phyloP scores from a whole-genome alignment of 1,140 invertebrate species.

The Achatina immaculata region DNA sequence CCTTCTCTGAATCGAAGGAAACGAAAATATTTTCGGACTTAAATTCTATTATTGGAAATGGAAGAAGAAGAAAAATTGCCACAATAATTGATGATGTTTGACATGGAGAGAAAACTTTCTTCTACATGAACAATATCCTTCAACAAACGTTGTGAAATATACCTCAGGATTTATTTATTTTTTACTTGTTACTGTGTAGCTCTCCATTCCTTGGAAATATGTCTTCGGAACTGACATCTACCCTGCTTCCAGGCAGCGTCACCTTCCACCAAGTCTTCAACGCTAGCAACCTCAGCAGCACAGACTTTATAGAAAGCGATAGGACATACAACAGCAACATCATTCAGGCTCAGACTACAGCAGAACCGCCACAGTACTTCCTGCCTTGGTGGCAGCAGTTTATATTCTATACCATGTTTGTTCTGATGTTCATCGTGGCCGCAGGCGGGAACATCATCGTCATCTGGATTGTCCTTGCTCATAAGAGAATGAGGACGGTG shows the following conservation, averaged over 20 bases:
- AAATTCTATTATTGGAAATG: no score
- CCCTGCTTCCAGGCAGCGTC: neutral
- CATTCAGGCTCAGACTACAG: neutral
- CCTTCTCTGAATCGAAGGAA: no score
- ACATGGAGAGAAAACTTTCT: no score
- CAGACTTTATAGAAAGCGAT: neutral
- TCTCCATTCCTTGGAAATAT: no score
- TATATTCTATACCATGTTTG: slow-evolving; percentile 74
- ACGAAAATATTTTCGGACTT: no score
- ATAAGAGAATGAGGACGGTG: slow-evolving; percentile 90
- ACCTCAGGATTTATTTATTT: no score
- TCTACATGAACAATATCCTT: no score
- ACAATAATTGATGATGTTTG: no score
- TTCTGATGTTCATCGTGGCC: slow-evolving; percentile 90
- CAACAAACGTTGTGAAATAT: no score
- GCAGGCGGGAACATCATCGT: slow-evolving; percentile 93
- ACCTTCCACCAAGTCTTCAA: neutral
- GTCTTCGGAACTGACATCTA: neutral
- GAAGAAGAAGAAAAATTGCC: no score
- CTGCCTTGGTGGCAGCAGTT: slow-evolving; percentile 66
- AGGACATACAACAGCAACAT: neutral
- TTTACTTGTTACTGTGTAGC: no score
- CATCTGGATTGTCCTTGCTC: slow-evolving; percentile 92
- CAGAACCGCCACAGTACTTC: slow-evolving; percentile 34
- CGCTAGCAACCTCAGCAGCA: neutral